phyloP scores from a whole-genome alignment of 2,113 vertebrate species.

The Rhinolophus ferrumequinum region DNA sequence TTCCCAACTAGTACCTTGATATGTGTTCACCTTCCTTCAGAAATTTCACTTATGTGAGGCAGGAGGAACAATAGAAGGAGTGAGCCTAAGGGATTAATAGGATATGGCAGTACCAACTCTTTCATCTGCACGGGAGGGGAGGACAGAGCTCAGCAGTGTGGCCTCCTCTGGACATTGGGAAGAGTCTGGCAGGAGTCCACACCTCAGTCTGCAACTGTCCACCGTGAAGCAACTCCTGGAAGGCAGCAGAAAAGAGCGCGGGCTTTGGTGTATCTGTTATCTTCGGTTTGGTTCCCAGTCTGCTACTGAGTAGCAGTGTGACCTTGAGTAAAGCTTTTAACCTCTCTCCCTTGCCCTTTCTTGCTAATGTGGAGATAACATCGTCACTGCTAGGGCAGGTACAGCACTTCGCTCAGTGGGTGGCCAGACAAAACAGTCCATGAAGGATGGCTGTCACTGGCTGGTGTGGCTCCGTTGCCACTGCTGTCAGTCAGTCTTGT shows the following conservation, averaged over 20 bases:
- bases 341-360: neutral
- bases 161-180: neutral
- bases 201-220: neutral
- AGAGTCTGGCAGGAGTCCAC: neutral
- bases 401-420: neutral
- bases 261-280: neutral
- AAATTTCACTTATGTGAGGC: neutral
- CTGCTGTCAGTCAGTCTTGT: neutral
- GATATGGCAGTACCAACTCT: neutral
- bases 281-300: neutral
- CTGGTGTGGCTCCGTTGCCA: neutral
- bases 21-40: neutral
- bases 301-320: neutral
- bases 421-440: neutral
- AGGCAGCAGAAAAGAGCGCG: neutral
- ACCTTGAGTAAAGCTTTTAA: neutral
- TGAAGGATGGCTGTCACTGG: neutral
- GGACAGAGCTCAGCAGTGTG: neutral
- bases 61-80: neutral
- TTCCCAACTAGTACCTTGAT: neutral
- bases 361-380: neutral
- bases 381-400: no score
- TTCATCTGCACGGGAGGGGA: neutral
- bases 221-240: neutral
- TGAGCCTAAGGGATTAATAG: neutral